phyloP scores from a whole-genome alignment of 1,140 invertebrate genomes.

The Melipona quadrifasciata region DNA sequence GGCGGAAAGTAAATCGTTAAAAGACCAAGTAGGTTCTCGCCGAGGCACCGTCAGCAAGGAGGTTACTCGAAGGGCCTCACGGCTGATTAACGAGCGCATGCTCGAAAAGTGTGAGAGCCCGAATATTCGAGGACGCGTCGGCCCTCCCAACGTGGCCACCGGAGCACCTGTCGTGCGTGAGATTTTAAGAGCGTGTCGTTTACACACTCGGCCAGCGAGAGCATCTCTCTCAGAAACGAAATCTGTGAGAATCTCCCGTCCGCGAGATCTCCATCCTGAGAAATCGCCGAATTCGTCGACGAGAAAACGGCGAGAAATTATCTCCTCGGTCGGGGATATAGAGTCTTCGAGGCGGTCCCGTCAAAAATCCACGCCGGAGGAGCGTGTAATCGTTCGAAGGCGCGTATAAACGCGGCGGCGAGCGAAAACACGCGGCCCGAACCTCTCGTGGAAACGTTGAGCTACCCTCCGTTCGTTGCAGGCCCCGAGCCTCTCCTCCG shows the following conservation, averaged over 20 bases:
- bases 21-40: slow-evolving; percentile 23
- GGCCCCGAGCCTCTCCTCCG: slow-evolving; percentile 8
- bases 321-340: neutral
- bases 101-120: slow-evolving; percentile 53
- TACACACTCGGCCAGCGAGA: neutral
- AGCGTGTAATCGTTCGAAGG: slow-evolving; percentile 46
- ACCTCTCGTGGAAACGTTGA: slow-evolving; percentile 23
- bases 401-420: slow-evolving; percentile 24
- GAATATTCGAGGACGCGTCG: slow-evolving; percentile 48
- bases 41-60: slow-evolving; percentile 22
- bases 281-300: no score
- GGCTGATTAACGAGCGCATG: slow-evolving; percentile 58
- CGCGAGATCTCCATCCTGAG: no score
- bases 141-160: slow-evolving; percentile 42
- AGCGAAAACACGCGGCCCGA: slow-evolving; percentile 21
- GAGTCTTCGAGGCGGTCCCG: slow-evolving; percentile 1
- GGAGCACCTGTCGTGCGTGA: slow-evolving; percentile 43
- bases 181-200: slow-evolving; percentile 35
- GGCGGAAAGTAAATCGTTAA: neutral
- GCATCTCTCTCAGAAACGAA: neutral
- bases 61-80: slow-evolving; percentile 33
- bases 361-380: slow-evolving; percentile 11
- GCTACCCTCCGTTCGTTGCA: slow-evolving; percentile 35
- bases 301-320: no score
- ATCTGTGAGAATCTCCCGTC: no score